A percentile compares a stretch with the other conserved stretches of the same genome.
phyloP scores from a whole-genome alignment of 2,888 invertebrate genomes.

The Diaphora mendica region DNA sequence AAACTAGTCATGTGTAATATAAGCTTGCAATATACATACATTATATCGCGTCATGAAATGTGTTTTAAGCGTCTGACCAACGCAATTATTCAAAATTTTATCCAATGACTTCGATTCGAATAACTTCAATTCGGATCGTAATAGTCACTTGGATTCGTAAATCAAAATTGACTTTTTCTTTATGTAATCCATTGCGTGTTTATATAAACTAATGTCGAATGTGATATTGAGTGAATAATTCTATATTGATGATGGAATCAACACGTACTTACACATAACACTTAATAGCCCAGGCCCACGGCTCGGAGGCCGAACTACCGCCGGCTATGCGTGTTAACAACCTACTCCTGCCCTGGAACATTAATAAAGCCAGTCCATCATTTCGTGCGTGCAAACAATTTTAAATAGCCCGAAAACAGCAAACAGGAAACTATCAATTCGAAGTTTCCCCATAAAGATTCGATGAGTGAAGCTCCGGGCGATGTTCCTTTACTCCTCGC shows the following conservation, averaged over 20 bases:
- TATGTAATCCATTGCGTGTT: conserved; percentile 74
- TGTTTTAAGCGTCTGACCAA: conserved; percentile 66
- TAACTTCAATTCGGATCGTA: conserved; percentile 54
- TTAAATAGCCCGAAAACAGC: conserved; percentile 76
- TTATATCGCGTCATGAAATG: conserved; percentile 68
- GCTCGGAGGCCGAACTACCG: conserved; percentile 19
- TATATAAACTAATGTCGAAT: conserved; percentile 77
- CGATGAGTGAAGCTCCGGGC: conserved; percentile 71
- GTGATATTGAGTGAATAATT: conserved; percentile 80
- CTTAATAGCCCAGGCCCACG: conserved; percentile 66
- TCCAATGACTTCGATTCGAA: conserved; percentile 38
- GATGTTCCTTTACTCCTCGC: conserved; percentile 66
- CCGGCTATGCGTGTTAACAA: conserved; percentile 73
- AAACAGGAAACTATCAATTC: conserved; percentile 81
- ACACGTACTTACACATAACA: conserved; percentile 69
- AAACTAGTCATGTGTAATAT: conserved; percentile 82
- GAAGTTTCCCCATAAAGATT: conserved; percentile 81
- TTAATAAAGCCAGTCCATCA: conserved; percentile 70
- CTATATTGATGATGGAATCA: conserved; percentile 72
- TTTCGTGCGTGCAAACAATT: conserved; percentile 79
- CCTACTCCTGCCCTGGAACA: conserved; percentile 67
- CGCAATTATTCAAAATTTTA: conserved; percentile 56
- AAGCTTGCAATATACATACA: conserved; percentile 63
- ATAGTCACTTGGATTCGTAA: conserved; percentile 66
- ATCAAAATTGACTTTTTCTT: conserved; percentile 60